Base-by-base conservation (phyloP, 2,113 vertebrate species). In the Scalopus aquaticus region DNA sequence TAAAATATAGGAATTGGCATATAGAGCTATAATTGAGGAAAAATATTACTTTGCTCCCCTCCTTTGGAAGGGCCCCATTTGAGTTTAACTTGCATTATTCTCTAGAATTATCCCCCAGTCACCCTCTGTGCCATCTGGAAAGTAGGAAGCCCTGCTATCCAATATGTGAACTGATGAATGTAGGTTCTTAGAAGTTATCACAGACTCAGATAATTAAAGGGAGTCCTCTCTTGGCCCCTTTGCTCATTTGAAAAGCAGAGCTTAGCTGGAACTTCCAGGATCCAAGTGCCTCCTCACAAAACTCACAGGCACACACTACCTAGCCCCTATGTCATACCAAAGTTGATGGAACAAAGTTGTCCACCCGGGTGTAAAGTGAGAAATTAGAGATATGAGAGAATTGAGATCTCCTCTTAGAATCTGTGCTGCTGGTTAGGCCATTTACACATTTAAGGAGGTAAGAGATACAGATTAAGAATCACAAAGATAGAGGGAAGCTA, bases 91-190 rank as follows among this genome's bases (percentile, higher is more conserved):
- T 79, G 69, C 62, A 64, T 92, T 95, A 72, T 96, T 95, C 84
- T 96, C 77, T 69, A 73, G 62, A 93, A 97, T 96, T 85, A 95
- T 90, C 56, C 90, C 95, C 93, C n/a, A 22, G 5, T 69, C 64
- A 30, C 73, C 9, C 65, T 89, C 60, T 58, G 22, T 74, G 90
- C 95, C 96, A 97, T 95, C 96, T 97, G 96, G 97, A 97, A 93
- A 82, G 67, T 46, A 89, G 67, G 81, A 93, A 93, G 28, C 89
- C 26, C 46, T 80, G 51, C 39, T 93, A 87, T 94, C 73, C 91
- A 92, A 44, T 80, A 73, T 58, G 76, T 54, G n/a, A 26, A 2
- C 51, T 94, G 88, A 80, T 88, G 87, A 86, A 79, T 78, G 72
- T 22, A 44, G 49, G 12, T 80, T 72, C 69, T 88, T 96, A 69